Evolutionary conservation across 2,797 vertebrate genomes (phyloP).

Genomic region (Crypturellus tataupa): DNA sequence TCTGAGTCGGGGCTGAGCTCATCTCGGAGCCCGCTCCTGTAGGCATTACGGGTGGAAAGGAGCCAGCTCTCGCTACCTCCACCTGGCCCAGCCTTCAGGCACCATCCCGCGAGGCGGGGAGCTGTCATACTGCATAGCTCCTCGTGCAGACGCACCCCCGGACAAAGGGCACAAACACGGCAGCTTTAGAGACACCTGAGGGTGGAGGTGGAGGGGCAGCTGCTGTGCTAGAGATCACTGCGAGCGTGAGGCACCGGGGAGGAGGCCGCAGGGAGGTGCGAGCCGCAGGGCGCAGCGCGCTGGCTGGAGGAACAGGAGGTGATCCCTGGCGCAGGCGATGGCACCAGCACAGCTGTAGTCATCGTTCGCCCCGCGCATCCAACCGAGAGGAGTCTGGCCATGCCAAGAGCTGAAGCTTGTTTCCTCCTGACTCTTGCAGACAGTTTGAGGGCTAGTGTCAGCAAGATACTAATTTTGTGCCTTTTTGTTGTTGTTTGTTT

Average conservation of each 20-base stretch:
- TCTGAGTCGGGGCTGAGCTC: background rate
- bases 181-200: background rate
- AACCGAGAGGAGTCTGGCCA: background rate
- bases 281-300: background rate
- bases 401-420: background rate
- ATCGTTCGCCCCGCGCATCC: background rate
- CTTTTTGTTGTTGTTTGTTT: background rate
- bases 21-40: background rate
- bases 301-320: background rate
- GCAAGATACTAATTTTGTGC: background rate
- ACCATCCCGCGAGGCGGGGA: background rate
- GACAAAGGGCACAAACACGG: background rate
- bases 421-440: background rate
- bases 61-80: slow-evolving; percentile 50
- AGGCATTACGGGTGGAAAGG: background rate
- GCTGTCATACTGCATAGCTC: slow-evolving; percentile 36
- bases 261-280: background rate
- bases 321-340: slow-evolving; percentile 1
- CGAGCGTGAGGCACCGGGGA: background rate
- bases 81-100: slow-evolving; percentile 23
- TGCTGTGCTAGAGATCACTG: background rate
- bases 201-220: background rate
- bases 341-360: background rate
- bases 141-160: slow-evolving; percentile 29
- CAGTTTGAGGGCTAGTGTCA: background rate